These are phyloP conservation scores for Cataglyphis hispanica DNA, from an alignment of 1,140 invertebrate genomes.

Conservation along the genomic window DNA sequence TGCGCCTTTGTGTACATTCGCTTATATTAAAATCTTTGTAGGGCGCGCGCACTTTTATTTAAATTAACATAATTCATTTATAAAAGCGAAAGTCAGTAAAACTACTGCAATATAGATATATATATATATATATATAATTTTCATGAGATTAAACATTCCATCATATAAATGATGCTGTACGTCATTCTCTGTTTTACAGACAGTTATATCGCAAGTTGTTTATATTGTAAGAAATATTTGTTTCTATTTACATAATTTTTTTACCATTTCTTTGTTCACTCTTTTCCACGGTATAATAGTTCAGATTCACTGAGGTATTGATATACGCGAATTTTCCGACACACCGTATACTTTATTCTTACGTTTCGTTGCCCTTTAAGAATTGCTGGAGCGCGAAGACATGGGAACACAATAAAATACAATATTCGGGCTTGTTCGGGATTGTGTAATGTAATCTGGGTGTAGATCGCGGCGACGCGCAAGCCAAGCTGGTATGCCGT, in stretches of 20 bases:
- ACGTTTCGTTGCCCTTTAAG: constrained; percentile 32
- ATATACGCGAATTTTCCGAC: constrained; percentile 18
- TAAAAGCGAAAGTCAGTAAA: constrained; percentile 16
- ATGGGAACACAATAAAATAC: constrained; percentile 69
- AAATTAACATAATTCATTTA: background rate
- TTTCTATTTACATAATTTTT: background rate
- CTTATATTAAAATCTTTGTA: constrained; percentile 1
- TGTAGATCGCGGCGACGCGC: constrained; percentile 80
- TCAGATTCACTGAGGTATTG: constrained; percentile 15
- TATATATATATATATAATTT: background rate
- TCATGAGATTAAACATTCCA: background rate
- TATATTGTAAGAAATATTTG: background rate
- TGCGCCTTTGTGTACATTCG: background rate
- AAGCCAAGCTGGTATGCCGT: constrained; percentile 61
- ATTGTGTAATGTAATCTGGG: constrained; percentile 81
- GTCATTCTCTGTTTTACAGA: background rate
- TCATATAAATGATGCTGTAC: background rate
- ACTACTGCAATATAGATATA: background rate
- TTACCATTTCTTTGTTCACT: background rate
- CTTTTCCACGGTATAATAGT: background rate
- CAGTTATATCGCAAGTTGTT: background rate
- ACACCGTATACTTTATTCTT: constrained; percentile 28
- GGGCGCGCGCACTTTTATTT: background rate
- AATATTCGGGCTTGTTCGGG: constrained; percentile 78
- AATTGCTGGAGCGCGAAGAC: background rate